Conservation (phyloP, 2,888 invertebrate species). For the Synanthedon myopaeformis region DNA sequence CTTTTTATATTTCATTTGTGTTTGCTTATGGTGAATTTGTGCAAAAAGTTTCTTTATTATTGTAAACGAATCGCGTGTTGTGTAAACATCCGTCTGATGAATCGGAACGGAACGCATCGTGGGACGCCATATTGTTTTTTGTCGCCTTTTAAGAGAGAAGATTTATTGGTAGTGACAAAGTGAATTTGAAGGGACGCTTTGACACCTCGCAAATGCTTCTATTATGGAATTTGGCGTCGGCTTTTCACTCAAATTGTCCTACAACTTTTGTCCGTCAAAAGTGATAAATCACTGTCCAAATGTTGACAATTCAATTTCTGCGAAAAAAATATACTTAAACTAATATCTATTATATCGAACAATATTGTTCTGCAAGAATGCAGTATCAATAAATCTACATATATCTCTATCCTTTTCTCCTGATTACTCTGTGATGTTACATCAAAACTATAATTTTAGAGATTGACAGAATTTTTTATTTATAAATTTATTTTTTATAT, state of each 20-base stretch:
- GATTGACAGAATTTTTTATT: no score
- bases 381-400: no score
- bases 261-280: constrained; percentile 64
- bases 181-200: constrained; percentile 59
- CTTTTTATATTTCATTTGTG: neutral
- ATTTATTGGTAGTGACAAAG: constrained; percentile 66
- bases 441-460: no score
- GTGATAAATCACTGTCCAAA: constrained; percentile 44
- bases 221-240: constrained; percentile 51
- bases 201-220: constrained; percentile 29
- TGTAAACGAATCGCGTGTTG: constrained; percentile 41
- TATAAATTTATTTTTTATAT: no score
- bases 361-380: no score
- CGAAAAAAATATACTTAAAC: constrained; percentile 11
- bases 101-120: constrained; percentile 10
- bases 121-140: constrained; percentile 37
- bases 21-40: no score
- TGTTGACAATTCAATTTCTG: constrained; percentile 54
- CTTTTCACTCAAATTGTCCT: constrained; percentile 59
- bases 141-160: constrained; percentile 36
- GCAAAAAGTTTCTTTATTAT: constrained; percentile 21
- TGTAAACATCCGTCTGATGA: constrained; percentile 53
- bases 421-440: no score
- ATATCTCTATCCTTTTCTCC: no score
- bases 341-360: neutral